Evolutionary conservation across 2,888 invertebrate genomes (phyloP).

Genomic region (Apotomis betuletana): DNA sequence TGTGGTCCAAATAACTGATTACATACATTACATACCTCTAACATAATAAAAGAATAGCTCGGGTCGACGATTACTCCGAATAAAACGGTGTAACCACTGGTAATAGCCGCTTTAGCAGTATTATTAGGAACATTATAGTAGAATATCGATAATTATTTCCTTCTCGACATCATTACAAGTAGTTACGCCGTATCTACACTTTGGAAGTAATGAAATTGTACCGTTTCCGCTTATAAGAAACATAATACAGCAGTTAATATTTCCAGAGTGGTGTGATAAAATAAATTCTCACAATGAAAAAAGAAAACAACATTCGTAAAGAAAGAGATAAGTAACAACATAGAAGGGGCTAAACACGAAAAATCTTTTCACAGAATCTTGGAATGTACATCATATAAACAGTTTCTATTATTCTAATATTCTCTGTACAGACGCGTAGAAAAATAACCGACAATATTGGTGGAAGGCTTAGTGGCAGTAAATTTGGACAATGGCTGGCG

Average conservation of each 20-base stretch:
- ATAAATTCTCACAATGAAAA: slow-evolving; percentile 21
- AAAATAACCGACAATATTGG: slow-evolving; percentile 60
- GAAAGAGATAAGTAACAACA: slow-evolving; percentile 31
- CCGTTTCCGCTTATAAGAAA: slow-evolving; percentile 7
- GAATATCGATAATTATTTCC: slow-evolving; percentile 69
- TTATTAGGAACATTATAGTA: slow-evolving; percentile 69
- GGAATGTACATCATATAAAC: slow-evolving; percentile 38
- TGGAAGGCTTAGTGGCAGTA: slow-evolving; percentile 63
- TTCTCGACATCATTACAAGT: slow-evolving; percentile 53
- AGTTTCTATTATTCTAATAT: slow-evolving; percentile 41
- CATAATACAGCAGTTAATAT: slow-evolving; percentile 1
- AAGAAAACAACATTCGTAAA: slow-evolving; percentile 31
- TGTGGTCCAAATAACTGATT: slow-evolving; percentile 75
- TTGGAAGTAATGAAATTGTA: slow-evolving; percentile 36
- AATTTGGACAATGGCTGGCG: slow-evolving; percentile 73
- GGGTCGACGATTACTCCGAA: slow-evolving; percentile 73
- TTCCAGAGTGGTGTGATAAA: slow-evolving; percentile 24
- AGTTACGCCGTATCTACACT: slow-evolving; percentile 46
- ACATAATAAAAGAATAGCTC: slow-evolving; percentile 48
- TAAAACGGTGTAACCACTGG: slow-evolving; percentile 69
- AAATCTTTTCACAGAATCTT: slow-evolving; percentile 39
- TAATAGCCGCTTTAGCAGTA: slow-evolving; percentile 76
- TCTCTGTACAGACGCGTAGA: slow-evolving; percentile 47
- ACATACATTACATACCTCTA: slow-evolving; percentile 52
- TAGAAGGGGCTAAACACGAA: slow-evolving; percentile 37